Percentiles rank a stretch among this genome's conserved stretches.
Evolutionary conservation across 2,888 invertebrate genomes (phyloP).

Genomic region (Pristionchus exspectatus): DNA sequence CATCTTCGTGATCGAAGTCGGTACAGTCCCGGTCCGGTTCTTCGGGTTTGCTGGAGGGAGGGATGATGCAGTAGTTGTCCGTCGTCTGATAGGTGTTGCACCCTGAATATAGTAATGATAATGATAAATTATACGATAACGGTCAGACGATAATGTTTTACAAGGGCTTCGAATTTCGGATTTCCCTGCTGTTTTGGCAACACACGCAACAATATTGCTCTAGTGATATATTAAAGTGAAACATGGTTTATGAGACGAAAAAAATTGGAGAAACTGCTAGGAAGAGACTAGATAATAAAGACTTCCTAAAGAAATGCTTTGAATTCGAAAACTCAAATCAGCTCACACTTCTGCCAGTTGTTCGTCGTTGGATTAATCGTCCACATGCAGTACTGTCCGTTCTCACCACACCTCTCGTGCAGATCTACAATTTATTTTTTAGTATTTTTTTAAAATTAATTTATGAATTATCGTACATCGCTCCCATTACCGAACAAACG

Average conservation of each 20-base stretch:
- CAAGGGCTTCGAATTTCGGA: too few relatives aligned
- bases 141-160: neutral
- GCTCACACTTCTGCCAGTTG: conserved; percentile 7
- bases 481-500: too few relatives aligned
- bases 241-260: too few relatives aligned
- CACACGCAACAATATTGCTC: neutral
- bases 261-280: too few relatives aligned
- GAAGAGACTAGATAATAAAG: too few relatives aligned
- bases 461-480: too few relatives aligned
- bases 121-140: neutral
- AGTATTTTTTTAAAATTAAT: neutral
- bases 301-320: too few relatives aligned
- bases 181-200: too few relatives aligned
- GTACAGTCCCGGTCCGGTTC: conserved; percentile 2
- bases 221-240: too few relatives aligned
- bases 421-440: neutral
- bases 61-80: conserved; percentile 8
- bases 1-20: neutral
- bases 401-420: neutral
- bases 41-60: neutral
- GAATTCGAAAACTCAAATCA: neutral
- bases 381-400: conserved; percentile 17
- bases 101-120: neutral
- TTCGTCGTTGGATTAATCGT: neutral
- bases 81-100: neutral